These are phyloP conservation scores for Cardiocondyla obscurior DNA, from an alignment of 1,140 invertebrate genomes.

Conservation along the genomic window DNA sequence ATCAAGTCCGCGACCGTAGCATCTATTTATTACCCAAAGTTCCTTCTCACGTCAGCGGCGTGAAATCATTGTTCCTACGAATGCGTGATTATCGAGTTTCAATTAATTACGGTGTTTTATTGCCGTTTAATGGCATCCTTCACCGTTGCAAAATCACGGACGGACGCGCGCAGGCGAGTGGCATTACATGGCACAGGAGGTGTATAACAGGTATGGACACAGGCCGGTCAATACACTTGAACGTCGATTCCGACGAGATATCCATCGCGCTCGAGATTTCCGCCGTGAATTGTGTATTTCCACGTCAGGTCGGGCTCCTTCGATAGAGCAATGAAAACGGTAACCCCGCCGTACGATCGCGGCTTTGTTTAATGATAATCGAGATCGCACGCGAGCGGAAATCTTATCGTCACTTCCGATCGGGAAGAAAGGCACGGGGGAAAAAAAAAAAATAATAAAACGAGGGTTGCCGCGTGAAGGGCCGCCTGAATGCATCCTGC, in stretches of 20 bases:
- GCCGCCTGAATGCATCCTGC: conserved; percentile 56
- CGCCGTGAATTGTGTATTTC: conserved; percentile 3
- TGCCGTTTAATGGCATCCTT: conserved; percentile 3
- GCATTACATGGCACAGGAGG: not conserved
- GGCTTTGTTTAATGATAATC: conserved; percentile 46
- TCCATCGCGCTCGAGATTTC: conserved; percentile 26
- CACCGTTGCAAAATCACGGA: not conserved
- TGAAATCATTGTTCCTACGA: conserved; percentile 17
- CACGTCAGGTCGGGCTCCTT: conserved; percentile 1
- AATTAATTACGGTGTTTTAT: conserved; percentile 43
- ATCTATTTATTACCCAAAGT: conserved; percentile 19
- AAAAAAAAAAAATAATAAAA: too few relatives aligned
- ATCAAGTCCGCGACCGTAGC: conserved; percentile 15
- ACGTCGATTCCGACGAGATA: not conserved
- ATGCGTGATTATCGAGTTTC: not conserved
- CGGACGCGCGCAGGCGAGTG: not conserved
- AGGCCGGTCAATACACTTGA: not conserved
- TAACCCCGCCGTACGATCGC: conserved; percentile 8
- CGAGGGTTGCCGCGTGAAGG: not conserved
- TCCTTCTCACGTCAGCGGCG: not conserved
- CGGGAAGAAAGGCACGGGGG: conserved; percentile 49
- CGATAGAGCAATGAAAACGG: not conserved
- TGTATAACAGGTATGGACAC: too few relatives aligned
- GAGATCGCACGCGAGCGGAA: conserved; percentile 65
- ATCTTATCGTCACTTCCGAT: conserved; percentile 76